Percentiles rank a stretch among this genome's conserved stretches.
Conservation (phyloP, 2,797 vertebrate genomes). For the Danio kyathit region DNA sequence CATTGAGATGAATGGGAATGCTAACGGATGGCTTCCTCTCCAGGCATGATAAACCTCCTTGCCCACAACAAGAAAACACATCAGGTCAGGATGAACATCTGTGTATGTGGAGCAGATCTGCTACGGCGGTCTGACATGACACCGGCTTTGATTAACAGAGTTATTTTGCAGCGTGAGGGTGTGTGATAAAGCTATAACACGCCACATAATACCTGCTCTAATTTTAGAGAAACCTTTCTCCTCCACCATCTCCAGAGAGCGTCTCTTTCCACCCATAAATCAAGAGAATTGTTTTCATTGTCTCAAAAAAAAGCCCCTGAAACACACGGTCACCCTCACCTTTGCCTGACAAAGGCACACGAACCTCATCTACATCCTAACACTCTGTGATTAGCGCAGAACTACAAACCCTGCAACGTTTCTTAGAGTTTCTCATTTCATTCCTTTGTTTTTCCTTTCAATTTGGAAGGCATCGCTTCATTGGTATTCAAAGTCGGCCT, state of each 20-base stretch:
- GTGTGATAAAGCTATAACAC: slow-evolving; percentile 70
- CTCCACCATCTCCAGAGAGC: slow-evolving; percentile 38
- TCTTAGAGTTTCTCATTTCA: background rate
- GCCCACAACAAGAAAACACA: slow-evolving; percentile 4
- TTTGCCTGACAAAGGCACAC: slow-evolving; percentile 45
- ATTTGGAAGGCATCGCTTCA: background rate
- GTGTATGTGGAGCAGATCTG: slow-evolving; percentile 50
- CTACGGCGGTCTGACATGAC: slow-evolving; percentile 64
- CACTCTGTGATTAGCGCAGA: background rate
- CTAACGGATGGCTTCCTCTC: background rate
- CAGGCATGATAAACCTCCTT: background rate
- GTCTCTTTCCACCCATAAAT: slow-evolving; percentile 73
- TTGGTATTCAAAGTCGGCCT: slow-evolving; percentile 26
- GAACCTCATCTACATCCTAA: slow-evolving; percentile 25
- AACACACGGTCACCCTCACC: slow-evolving; percentile 63
- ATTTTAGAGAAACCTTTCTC: slow-evolving; percentile 55
- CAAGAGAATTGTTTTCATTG: slow-evolving; percentile 66
- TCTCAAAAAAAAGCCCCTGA: slow-evolving; percentile 70
- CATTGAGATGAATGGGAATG: background rate
- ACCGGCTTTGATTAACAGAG: slow-evolving; percentile 76
- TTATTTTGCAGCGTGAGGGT: slow-evolving; percentile 66
- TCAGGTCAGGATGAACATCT: slow-evolving; percentile 33
- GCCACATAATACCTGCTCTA: slow-evolving; percentile 69
- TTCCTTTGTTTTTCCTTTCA: slow-evolving; percentile 28
- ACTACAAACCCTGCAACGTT: background rate